Evolutionary conservation across 2,797 vertebrate genomes (phyloP), one percentile per base, ranked within the genome.

Genomic region (Yasuhikotakia modesta): DNA sequence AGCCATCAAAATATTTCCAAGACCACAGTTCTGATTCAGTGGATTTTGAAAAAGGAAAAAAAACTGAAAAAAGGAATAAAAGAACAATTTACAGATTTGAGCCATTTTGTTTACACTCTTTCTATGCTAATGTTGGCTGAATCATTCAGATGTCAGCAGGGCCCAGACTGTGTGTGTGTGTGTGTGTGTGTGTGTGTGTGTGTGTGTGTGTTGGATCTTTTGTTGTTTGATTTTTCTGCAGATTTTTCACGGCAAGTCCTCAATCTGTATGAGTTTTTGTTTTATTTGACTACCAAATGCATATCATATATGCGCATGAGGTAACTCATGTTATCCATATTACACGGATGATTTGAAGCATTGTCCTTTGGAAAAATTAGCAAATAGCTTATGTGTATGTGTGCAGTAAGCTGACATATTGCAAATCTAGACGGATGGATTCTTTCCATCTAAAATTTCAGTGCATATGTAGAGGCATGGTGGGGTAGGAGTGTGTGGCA

Each of bases 1-100:
- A 90, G 89, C 87, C 88, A 91, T 91, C 90, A 91, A 87, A 94
- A 91, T 87, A 79, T 86, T 89, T 88, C 83, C 84, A 76, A n/a
- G 81, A 86, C 85, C 82, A 88, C 80, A 88, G 83, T 83, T 90
- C 85, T 89, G 90, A 92, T 88, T 91, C 53, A 74, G 87, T 88
- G 89, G 89, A 91, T 84, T 74, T 85, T 84, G 78, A 84, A 80
- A 84, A 87, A 83, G 88, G 70, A 78, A 85, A 87, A 89, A 82
- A 79, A 85, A 87, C 74, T 70, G n/a, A n/a, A n/a, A n/a, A n/a
- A n/a, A n/a, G n/a, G n/a, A n/a, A 79, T 24, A 69, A 77, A 80
- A 80, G 78, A 75, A 67, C 65, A 74, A 78, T 65, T 65, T 81
- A 55, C 24, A 67, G 80, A 73, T 73, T 78, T 21, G 35, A 50